Conservation (phyloP, 2,888 invertebrate genomes). For the Drosophila meridionalis region DNA sequence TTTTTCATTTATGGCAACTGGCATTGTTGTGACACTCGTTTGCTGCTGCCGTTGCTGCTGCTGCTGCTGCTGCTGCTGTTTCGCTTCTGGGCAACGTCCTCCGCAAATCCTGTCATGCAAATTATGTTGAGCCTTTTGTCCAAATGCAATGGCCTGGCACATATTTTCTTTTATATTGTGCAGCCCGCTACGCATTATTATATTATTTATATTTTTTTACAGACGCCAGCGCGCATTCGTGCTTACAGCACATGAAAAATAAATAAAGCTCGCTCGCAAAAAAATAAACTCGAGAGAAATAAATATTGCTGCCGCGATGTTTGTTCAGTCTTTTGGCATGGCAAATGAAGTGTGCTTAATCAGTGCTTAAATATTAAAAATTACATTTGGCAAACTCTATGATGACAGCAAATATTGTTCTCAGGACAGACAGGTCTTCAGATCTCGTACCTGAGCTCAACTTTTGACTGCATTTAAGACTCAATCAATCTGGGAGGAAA, state of each 20-base stretch:
- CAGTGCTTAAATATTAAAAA: constrained; percentile 29
- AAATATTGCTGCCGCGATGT: constrained; percentile 8
- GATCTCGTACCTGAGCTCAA: no score
- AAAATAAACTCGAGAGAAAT: constrained; percentile 8
- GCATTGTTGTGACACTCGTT: constrained; percentile 68
- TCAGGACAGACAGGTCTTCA: not conserved
- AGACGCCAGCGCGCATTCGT: constrained; percentile 3
- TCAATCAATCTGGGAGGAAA: not conserved
- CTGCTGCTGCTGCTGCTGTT: constrained; percentile 16
- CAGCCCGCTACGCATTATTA: constrained; percentile 48
- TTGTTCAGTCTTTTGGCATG: constrained; percentile 13
- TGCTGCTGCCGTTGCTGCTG: constrained; percentile 14
- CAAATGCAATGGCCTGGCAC: constrained; percentile 56
- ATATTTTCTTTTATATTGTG: constrained; percentile 54
- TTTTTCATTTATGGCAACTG: constrained; percentile 41
- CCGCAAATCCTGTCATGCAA: constrained; percentile 59
- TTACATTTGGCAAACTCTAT: not conserved
- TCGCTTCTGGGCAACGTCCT: constrained; percentile 38
- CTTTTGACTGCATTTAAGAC: not conserved
- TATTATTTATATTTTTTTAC: constrained; percentile 49
- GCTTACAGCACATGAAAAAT: constrained; percentile 17
- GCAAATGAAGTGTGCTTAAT: constrained; percentile 27
- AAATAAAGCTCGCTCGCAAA: not conserved
- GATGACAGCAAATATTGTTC: not conserved
- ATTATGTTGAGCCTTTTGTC: constrained; percentile 64